Base-by-base conservation (phyloP, 2,113 vertebrate species). In the Anhinga anhinga region DNA sequence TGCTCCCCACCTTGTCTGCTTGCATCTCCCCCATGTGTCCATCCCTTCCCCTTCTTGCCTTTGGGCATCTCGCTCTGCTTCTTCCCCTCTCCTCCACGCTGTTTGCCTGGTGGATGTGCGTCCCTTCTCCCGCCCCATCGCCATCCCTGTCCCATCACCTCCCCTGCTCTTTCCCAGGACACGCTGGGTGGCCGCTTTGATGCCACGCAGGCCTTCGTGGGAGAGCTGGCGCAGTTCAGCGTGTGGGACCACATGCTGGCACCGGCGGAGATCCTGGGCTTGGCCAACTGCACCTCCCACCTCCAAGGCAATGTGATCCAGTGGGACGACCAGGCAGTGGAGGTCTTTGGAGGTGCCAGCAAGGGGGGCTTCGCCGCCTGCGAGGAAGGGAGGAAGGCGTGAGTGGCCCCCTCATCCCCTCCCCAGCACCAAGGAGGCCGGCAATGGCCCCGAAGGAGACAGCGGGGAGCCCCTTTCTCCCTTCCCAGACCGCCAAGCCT, bases 211-310 rank as follows among this genome's bases (percentile, higher is more conserved):
- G 99, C 99, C 62, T 99, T 99, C 13, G 99, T 99, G 1, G 99
- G 99, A 25, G 99, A 99, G 97, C 98, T 99, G 52, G 98, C 99
- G 0, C 98, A 99, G 97, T 99, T 99, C 95, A 98, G 99, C 52
- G 96, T 99, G 90, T 99, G 99, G 99, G 99, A 99, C 96, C 99
- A 99, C 17, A 97, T 98, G 90, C 97, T 99, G 98, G 99, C 98
- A 0, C 98, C 99, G 0, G 97, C 90, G 0, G 99, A 99, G 97
- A 98, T 99, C 84, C 95, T 98, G 32, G 98, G 98, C 63, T 94
- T 99, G 88, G 99, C 99, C 47, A 99, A 99, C 96, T 99, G 99
- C 96, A 98, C 98, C 25, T 97, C 85, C 36, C 98, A 98, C 1
- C 98, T 98, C 22, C 97, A 98, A 81, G 99, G 99, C 62, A 99